Base-by-base conservation (phyloP, 2,888 invertebrate genomes). In the Frankliniella fusca region DNA sequence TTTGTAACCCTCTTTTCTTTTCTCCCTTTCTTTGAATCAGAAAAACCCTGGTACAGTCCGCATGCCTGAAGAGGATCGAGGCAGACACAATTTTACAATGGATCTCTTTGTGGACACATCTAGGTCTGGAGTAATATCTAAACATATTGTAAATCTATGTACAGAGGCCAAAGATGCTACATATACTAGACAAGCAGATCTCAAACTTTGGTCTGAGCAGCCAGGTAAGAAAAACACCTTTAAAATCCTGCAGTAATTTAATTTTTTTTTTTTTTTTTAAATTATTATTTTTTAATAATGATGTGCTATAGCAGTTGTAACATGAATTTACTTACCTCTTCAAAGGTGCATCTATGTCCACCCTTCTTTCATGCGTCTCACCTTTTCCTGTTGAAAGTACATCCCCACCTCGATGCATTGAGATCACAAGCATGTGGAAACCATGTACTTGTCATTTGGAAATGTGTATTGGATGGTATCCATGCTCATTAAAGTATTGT, bases 401-500 rank as follows among this genome's bases (percentile, higher is more conserved):
- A 80, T 85, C 84, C 49, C 85, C 87, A 11, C 86, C 87, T 65
- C 87, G 88, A 84, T 95, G 95, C 87, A 91, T 92, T 70, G 91
- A 93, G 81, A 92, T 93, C 81, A 91, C 92, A 83, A 92, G 93
- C 85, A 89, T 92, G 83, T 91, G 92, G 89, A 91, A 92, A 83
- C 93, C 95, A 48, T 97, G 97, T 88, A 91, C 93, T 82, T 97
- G 97, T 88, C 94, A 94, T 82, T 90, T 97, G 85, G 95, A 97
- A 90, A 92, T 94, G 84, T 97, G 97, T 88, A 93, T 97, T 82
- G 96, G 96, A 82, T 98, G 97, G 97, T 98, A 97, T 88, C 97
- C 98, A 0, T 98, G 97, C 88, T 97, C 96, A 38, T 90, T 98
- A 80, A 97, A 97, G 87, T 98, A 97, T 89, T 98, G 98, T 89